Base-by-base conservation (phyloP, 2,113 vertebrate genomes). In the Furnarius figulus region DNA sequence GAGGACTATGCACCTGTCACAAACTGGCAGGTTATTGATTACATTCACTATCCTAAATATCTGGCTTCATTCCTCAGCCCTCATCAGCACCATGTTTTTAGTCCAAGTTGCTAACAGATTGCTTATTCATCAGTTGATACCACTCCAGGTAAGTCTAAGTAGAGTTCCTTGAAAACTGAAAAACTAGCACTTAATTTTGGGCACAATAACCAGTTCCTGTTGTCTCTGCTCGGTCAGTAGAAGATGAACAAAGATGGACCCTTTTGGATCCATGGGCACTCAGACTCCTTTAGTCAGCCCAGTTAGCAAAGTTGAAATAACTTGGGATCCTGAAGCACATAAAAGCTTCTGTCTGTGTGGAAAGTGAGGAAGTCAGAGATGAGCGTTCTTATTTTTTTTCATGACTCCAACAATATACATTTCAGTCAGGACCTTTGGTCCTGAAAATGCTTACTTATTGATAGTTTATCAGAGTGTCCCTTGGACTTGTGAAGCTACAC, bases 1-100 rank as follows among this genome's bases (percentile, higher is more conserved):
- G 85, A 94, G 89, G 65, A 49, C 56, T 79, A 9, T 65, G 33
- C 21, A 52, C 71, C 67, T 92, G 86, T 74, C 61, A 61, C 78
- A 91, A 53, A 86, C 76, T 76, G 84, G 63, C 92, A 92, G 49
- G 52, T 95, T 96, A 95, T 95, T 95, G 83, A 96, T 97, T 87
- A 76, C 2, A 3, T 89, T 93, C 3, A 2, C 91, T 77, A 42
- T 80, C 94, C 85, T 91, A 83, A 94, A 81, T 56, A n/a, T n/a
- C 77, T 97, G 93, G 94, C 94, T 94, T 70, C 31, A 35, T 67
- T 92, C 92, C 83, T 74, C 70, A 89, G 5, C 35, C 24, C 40
- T 87, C 56, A 84, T 86, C 93, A 92, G 88, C 71, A 76, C 55
- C 62, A 66, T 89, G 73, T 31, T 93, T 93, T 86, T 37, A 59